phyloP scores from a whole-genome alignment of 2,888 invertebrate genomes.

The Cryptus viduatorius region DNA sequence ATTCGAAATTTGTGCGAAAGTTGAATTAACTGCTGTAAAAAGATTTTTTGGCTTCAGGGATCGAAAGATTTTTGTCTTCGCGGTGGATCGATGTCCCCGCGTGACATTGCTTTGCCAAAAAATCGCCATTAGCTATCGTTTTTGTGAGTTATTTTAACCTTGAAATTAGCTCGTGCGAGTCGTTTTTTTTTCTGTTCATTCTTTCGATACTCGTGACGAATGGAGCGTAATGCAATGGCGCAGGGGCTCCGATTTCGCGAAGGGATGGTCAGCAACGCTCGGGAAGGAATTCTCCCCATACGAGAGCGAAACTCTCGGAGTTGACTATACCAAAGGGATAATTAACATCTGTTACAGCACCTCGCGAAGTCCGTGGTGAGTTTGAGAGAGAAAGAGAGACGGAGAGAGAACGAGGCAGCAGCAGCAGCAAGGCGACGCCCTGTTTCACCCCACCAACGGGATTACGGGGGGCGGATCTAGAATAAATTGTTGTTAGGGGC shows the following conservation, averaged over 20 bases:
- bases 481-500: conserved; percentile 70
- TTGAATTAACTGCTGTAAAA: too few species aligned
- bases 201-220: neutral
- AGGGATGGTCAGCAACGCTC: conserved; percentile 40
- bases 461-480: conserved; percentile 69
- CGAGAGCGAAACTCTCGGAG: conserved; percentile 59
- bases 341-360: conserved; percentile 85
- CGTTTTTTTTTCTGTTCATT: neutral
- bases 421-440: conserved; percentile 66
- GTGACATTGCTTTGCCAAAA: too few species aligned
- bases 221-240: conserved; percentile 15
- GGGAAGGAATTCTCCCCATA: conserved; percentile 60
- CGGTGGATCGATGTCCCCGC: too few species aligned
- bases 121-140: too few species aligned
- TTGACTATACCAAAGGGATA: conserved; percentile 82
- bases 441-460: conserved; percentile 67
- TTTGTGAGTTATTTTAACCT: too few species aligned
- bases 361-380: conserved; percentile 69
- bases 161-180: neutral
- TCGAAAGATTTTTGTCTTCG: too few species aligned
- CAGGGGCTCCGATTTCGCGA: conserved; percentile 51
- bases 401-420: conserved; percentile 42
- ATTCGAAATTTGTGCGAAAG: too few species aligned
- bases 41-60: too few species aligned
- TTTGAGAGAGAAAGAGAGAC: conserved; percentile 38